phyloP scores from a whole-genome alignment of 2,797 vertebrate species.

The Kryptopterus vitreolus region DNA sequence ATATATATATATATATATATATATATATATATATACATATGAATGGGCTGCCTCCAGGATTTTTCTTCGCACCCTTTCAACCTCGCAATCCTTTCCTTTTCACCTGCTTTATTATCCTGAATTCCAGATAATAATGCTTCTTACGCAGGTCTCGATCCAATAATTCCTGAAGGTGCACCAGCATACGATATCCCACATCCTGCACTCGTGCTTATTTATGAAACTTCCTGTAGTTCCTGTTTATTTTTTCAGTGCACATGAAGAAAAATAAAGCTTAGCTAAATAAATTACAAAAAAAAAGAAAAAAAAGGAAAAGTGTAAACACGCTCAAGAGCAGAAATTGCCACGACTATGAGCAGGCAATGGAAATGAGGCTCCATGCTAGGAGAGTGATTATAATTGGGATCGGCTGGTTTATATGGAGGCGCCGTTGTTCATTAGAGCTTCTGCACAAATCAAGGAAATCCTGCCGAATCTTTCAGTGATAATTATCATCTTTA shows the following conservation, averaged over 20 bases:
- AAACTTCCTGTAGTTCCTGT: too few relatives aligned
- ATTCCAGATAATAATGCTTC: not conserved
- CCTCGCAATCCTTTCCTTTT: not conserved
- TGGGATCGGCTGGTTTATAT: constrained; percentile 7
- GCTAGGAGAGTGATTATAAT: constrained; percentile 14
- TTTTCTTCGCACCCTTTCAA: too few relatives aligned
- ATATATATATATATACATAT: too few relatives aligned
- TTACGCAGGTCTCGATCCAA: not conserved
- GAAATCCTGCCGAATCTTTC: too few relatives aligned
- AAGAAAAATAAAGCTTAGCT: too few relatives aligned
- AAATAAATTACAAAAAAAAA: too few relatives aligned
- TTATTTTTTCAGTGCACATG: too few relatives aligned
- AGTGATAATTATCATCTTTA: too few relatives aligned
- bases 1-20: too few relatives aligned
- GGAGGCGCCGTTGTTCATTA: not conserved
- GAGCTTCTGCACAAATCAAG: not conserved
- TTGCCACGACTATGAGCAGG: not conserved
- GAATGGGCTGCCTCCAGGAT: too few relatives aligned
- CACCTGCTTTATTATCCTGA: not conserved
- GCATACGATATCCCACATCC: not conserved
- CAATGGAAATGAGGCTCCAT: not conserved
- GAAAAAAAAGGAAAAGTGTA: not conserved
- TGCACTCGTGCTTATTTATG: not conserved
- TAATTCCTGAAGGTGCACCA: not conserved
- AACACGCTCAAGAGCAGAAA: not conserved